A percentile compares a stretch with the other conserved stretches of the same genome.
Evolutionary conservation across 2,797 vertebrate species (phyloP).

Genomic region (Paramormyrops hopkinsi): DNA sequence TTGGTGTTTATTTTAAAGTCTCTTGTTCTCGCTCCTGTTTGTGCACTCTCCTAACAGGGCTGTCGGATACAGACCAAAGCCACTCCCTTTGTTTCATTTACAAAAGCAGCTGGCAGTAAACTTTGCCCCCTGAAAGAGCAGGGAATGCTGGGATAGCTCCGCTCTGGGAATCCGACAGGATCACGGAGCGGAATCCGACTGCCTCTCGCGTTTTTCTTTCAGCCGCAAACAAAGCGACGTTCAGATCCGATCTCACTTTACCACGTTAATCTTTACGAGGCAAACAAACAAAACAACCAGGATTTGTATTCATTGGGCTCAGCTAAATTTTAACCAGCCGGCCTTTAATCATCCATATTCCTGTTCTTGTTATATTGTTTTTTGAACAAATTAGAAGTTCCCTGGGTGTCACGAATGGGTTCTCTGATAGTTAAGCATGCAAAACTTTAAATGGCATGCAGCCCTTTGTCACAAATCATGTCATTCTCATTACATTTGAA

Average conservation of each 20-base stretch:
- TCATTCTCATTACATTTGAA: neutral
- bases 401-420: neutral
- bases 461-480: neutral
- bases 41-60: constrained; percentile 57
- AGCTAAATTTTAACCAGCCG: neutral
- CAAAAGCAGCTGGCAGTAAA: constrained; percentile 66
- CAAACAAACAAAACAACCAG: neutral
- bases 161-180: constrained; percentile 49
- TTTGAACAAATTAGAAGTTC: neutral
- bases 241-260: constrained; percentile 19
- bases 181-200: constrained; percentile 22
- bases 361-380: neutral
- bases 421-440: neutral
- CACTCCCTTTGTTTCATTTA: constrained; percentile 63
- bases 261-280: neutral
- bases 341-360: neutral
- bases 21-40: constrained; percentile 30
- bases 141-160: constrained; percentile 54
- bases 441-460: neutral
- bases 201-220: constrained; percentile 21
- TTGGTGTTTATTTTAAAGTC: neutral
- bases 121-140: constrained; percentile 56
- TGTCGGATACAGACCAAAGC: constrained; percentile 66
- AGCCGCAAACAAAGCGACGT: constrained; percentile 43
- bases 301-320: neutral